A percentile compares a stretch with the other conserved stretches of the same genome.
phyloP scores from a whole-genome alignment of 2,113 vertebrate species.

The Xiphias gladius region DNA sequence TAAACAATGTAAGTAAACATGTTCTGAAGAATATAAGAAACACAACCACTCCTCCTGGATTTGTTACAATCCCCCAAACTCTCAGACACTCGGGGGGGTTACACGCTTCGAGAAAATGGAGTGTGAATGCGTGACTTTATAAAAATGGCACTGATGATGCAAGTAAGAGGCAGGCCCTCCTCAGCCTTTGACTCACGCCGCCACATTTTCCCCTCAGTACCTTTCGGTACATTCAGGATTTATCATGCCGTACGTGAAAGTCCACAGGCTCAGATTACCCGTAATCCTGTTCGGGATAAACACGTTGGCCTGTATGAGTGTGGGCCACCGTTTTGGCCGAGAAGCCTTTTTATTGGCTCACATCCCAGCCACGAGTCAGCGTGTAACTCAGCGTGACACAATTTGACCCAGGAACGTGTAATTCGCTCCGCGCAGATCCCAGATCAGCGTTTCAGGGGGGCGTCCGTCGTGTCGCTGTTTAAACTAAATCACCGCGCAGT shows the following conservation, averaged over 20 bases:
- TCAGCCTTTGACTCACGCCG: background rate
- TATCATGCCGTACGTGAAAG: background rate
- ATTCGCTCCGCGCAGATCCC: no score
- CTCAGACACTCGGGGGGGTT: no score
- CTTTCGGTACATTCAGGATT: background rate
- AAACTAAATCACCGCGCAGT: no score
- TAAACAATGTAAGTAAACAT: no score
- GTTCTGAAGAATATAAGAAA: no score
- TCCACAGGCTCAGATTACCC: background rate
- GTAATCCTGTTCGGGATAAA: slow-evolving; percentile 10
- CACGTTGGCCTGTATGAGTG: background rate
- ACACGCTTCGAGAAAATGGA: no score
- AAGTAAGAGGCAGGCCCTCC: background rate
- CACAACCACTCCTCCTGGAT: no score
- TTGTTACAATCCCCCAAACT: no score
- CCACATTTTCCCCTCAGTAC: background rate
- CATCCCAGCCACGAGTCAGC: background rate
- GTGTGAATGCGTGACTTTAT: background rate
- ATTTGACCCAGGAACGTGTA: no score
- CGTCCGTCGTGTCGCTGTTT: no score
- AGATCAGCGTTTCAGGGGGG: no score
- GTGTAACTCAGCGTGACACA: no score
- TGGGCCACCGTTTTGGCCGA: background rate
- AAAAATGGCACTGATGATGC: background rate
- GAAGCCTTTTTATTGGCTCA: background rate